These are phyloP conservation scores for Caenorhabditis wallacei DNA, from an alignment of 2,888 invertebrate species.

Conservation along the genomic window DNA sequence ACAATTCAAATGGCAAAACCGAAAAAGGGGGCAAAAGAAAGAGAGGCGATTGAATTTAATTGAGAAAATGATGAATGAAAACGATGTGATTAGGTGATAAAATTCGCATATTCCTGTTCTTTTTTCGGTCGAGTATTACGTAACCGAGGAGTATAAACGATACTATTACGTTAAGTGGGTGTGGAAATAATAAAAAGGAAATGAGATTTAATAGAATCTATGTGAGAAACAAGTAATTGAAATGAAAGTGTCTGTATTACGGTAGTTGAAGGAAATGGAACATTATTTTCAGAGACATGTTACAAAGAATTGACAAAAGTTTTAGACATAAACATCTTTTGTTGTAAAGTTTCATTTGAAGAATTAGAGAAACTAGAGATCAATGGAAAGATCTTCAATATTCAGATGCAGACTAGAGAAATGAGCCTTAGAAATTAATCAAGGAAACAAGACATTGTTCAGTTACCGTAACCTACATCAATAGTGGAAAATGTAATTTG, in stretches of 20 bases:
- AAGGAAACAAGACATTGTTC: too few relatives aligned
- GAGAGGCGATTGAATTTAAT: slow-evolving; percentile 19
- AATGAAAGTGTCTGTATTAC: slow-evolving; percentile 10
- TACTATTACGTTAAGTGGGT: slow-evolving; percentile 11
- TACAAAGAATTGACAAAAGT: slow-evolving; percentile 3
- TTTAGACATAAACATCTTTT: background rate
- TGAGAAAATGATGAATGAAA: slow-evolving; percentile 43
- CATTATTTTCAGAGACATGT: background rate
- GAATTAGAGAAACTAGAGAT: slow-evolving; percentile 1
- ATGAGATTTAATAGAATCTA: slow-evolving; percentile 11
- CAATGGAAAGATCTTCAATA: background rate
- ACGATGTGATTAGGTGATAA: slow-evolving; percentile 44
- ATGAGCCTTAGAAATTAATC: too few relatives aligned
- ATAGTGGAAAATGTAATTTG: too few relatives aligned
- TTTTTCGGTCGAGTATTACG: slow-evolving; percentile 14
- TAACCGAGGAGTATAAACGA: slow-evolving; percentile 9
- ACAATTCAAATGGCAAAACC: slow-evolving; percentile 10
- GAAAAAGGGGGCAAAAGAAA: background rate
- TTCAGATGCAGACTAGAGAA: too few relatives aligned
- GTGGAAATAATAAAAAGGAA: background rate
- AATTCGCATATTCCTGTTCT: slow-evolving; percentile 32
- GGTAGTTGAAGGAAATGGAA: slow-evolving; percentile 14
- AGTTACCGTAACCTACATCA: too few relatives aligned
- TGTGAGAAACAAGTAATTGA: slow-evolving; percentile 26
- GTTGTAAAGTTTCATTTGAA: background rate